Base-by-base conservation (phyloP, 1,140 invertebrate genomes). In the Zaprionus nigranus region DNA sequence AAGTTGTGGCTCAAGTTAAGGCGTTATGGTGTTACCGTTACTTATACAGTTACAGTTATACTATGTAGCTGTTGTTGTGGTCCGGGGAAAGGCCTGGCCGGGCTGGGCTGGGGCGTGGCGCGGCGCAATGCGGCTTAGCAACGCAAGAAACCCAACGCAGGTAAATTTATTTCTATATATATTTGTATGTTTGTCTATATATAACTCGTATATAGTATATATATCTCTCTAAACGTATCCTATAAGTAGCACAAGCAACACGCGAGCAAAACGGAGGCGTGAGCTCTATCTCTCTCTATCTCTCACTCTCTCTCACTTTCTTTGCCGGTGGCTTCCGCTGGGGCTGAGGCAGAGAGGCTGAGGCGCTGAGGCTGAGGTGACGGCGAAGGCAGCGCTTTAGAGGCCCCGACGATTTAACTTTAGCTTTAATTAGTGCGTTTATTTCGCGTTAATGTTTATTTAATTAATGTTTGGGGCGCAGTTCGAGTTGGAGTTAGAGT, bases 1-100 rank as follows among this genome's bases (percentile, higher is more conserved):
- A 85, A 70, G 38, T 75, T 75, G 83, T 86, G 85, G 83, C 63
- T 87, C 78, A 77, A 88, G 78, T 87, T 86, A 87, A 87, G 83
- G 83, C 83, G 85, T 80, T 80, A 65, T 78, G 78, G 78, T 79
- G 75, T 72, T 76, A 76, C 61, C 73, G 67, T 75, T 72, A 75
- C 61, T 57, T 71, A 63, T 61, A 61, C 36, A 66, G 57, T 57
- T 58, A 63, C 30, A 67, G 22, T 38, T 43, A 61, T 46, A 46
- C 30, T 66, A 57, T 43, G 54, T 53, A 53, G 13, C 22, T 60
- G 28, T 22, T 12, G 36, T 56, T 56, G 58, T 70, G 46, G 67
- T 62, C 59, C 65, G 43, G 56, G 54, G 62, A 28, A 59, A 43
- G 53, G 63, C 51, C 26, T 59, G 43, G 43, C 66, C 51, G 59